Base-by-base conservation (phyloP, 1,140 invertebrate genomes). In the Scaptomyza hsui region DNA sequence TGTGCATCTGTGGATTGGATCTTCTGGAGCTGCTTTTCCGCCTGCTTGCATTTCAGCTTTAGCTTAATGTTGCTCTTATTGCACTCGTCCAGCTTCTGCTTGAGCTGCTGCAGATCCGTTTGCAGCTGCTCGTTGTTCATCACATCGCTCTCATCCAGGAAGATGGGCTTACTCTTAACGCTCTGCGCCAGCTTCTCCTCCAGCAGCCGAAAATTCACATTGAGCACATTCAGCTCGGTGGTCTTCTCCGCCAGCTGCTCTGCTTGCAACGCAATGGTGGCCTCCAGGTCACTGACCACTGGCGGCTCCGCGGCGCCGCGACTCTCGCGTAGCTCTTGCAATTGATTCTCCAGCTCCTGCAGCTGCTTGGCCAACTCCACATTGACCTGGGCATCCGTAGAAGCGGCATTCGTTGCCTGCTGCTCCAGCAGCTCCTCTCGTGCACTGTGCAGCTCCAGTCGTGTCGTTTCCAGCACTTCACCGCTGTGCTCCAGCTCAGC, bases 41-140 rank as follows among this genome's bases (percentile, higher is more conserved):
- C 92, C 91, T 95, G 94, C 91, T 97, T 98, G 13, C 97, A 91
- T 93, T 97, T 97, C 29, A 94, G 94, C 90, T 97, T 97, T 19
- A 97, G 92, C 92, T 97, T 97, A 35, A 97, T 94, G 94, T 96
- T 96, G 85, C 94, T 94, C 90, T 96, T 96, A 90, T 96, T 97
- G 4, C 94, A 93, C 60, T 95, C 94, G 56, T 96, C 95, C 55
- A 97, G 91, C 88, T 95, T 94, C 74, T 94, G 93, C 62, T 94
- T 94, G 1, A 96, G 91, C 78, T 93, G 93, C 16, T 81, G 79
- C 55, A 94, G 92, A 81, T 94, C 92, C 24, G 93, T 75, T 67
- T 97, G 96, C 56, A 93, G 93, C 91, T 97, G 94, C 93, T 95
- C 95, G 89, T 94, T 94, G 79, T 95, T 95, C 65, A 81, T 82